These are phyloP conservation scores for Fulmarus glacialis DNA, from an alignment of 2,113 vertebrate species.

Conservation along the genomic window DNA sequence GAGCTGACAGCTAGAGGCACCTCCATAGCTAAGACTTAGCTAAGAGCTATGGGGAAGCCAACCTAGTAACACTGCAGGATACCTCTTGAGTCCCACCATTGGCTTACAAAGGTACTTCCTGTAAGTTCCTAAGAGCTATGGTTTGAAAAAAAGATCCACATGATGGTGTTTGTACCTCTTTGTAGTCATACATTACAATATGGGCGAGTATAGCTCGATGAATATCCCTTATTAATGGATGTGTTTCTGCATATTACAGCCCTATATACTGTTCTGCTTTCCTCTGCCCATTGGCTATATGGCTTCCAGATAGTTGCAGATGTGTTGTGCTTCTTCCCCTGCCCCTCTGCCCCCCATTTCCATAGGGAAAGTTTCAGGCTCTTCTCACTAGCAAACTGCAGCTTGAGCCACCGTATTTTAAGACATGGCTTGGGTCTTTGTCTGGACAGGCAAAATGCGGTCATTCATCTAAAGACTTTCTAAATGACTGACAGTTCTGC, in stretches of 20 bases:
- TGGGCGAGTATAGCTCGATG: not conserved
- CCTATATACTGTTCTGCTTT: not conserved
- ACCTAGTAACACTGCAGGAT: not conserved
- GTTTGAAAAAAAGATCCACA: not conserved
- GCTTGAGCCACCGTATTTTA: not conserved
- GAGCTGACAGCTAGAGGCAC: not conserved
- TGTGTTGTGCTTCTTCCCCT: not conserved
- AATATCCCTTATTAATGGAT: not conserved
- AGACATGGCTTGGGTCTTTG: not conserved
- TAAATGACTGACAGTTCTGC: not conserved
- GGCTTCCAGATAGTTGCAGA: not conserved
- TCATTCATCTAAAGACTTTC: not conserved
- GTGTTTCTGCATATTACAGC: not conserved
- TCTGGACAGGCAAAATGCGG: not conserved
- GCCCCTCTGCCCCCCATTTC: fast-evolving
- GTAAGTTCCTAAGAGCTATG: not conserved
- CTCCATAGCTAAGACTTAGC: not conserved
- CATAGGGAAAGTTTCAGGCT: not conserved
- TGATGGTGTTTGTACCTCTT: not conserved
- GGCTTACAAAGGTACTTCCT: not conserved
- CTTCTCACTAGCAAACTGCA: not conserved
- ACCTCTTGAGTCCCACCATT: not conserved
- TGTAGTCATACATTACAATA: not conserved
- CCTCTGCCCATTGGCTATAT: not conserved
- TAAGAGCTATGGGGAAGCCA: not conserved